These are phyloP conservation scores for Suncus etruscus DNA, from an alignment of 2,113 vertebrate genomes.

Conservation along the genomic window DNA sequence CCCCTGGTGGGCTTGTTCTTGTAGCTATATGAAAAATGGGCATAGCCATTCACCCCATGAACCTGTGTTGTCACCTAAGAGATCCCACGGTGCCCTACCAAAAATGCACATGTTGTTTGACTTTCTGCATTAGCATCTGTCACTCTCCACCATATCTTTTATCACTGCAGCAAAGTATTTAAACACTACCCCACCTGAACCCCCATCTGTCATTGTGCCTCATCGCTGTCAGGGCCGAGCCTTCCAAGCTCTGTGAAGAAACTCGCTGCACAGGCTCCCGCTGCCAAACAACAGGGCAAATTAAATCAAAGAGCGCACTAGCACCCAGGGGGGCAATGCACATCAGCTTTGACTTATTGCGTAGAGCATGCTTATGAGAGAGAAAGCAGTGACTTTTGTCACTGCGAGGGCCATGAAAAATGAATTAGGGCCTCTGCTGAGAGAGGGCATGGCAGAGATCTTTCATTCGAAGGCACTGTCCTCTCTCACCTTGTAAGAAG, in stretches of 20 bases:
- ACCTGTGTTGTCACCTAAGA: neutral
- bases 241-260: slow-evolving; percentile 78
- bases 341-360: slow-evolving; percentile 91
- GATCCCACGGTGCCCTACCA: neutral
- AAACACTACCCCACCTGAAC: slow-evolving; percentile 84
- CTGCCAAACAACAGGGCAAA: slow-evolving; percentile 89
- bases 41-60: neutral
- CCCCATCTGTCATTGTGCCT: slow-evolving; percentile 85
- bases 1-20: neutral
- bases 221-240: slow-evolving; percentile 67
- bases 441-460: slow-evolving; percentile 89
- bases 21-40: neutral
- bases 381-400: slow-evolving; percentile 89
- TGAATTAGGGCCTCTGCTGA: slow-evolving; percentile 90
- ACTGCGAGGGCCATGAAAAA: slow-evolving; percentile 91
- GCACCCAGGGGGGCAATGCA: slow-evolving; percentile 88
- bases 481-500: slow-evolving; percentile 89
- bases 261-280: slow-evolving; percentile 78
- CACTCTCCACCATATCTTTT: slow-evolving; percentile 78
- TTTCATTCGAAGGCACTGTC: slow-evolving; percentile 87
- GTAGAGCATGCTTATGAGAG: slow-evolving; percentile 86
- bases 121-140: slow-evolving; percentile 83
- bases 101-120: slow-evolving; percentile 51
- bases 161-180: slow-evolving; percentile 85
- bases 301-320: slow-evolving; percentile 88